A percentile compares a stretch with the other conserved stretches of the same genome.
These are phyloP conservation scores for Dicycla oo DNA, from an alignment of 2,888 invertebrate genomes.

Conservation along the genomic window DNA sequence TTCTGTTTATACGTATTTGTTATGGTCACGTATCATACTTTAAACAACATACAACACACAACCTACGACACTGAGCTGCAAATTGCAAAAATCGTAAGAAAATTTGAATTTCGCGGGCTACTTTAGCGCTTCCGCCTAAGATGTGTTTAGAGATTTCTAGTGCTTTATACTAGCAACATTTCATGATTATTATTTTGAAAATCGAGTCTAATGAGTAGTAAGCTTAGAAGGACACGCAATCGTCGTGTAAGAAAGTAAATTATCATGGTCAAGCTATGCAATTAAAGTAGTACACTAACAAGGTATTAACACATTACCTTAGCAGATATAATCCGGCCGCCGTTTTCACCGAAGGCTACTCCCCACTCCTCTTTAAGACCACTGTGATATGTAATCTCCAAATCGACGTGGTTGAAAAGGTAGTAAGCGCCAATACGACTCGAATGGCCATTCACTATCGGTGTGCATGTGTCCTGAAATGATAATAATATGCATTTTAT, in stretches of 20 bases:
- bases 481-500: conserved; percentile 43
- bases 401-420: conserved; percentile 99
- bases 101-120: too few species aligned
- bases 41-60: too few species aligned
- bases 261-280: not conserved
- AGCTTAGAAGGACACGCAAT: not conserved
- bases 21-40: too few species aligned
- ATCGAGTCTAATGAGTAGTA: not conserved
- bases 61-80: too few species aligned
- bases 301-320: conserved; percentile 87
- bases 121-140: too few species aligned
- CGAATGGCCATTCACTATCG: conserved; percentile 89
- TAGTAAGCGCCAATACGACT: conserved; percentile 95
- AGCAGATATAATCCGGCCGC: conserved; percentile 96
- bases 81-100: too few species aligned
- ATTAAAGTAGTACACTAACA: conserved; percentile 5
- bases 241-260: not conserved
- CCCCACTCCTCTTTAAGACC: conserved; percentile 97
- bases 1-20: too few species aligned
- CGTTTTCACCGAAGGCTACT: conserved; percentile 93
- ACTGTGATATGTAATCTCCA: conserved; percentile 98
- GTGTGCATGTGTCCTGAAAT: conserved; percentile 89
- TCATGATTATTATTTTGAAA: not conserved
- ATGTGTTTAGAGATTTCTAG: too few species aligned
- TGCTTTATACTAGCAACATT: too few species aligned